Conservation (phyloP, 2,113 vertebrate species). For the Regulus satrapa region DNA sequence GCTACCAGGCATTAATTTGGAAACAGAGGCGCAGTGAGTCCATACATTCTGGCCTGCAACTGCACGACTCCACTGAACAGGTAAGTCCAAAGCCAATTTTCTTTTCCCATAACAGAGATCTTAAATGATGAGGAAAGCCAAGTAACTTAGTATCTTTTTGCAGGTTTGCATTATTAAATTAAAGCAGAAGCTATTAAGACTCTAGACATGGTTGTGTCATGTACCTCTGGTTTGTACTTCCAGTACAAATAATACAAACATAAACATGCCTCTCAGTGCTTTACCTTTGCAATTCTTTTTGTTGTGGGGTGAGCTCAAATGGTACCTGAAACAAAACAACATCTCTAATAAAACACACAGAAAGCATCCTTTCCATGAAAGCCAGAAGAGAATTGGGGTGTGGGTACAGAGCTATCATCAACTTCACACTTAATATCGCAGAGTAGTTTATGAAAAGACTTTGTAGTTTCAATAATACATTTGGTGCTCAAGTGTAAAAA, state of each 20-base stretch:
- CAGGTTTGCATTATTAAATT: not conserved
- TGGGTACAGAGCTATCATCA: not conserved
- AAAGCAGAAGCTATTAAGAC: not conserved
- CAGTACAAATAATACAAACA: not conserved
- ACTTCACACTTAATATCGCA: not conserved
- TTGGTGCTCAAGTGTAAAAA: not conserved
- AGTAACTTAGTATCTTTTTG: not conserved
- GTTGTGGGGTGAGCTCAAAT: slow-evolving; percentile 91
- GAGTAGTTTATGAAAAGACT: not conserved
- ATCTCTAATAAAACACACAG: not conserved
- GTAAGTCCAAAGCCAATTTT: not conserved
- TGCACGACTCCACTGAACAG: not conserved
- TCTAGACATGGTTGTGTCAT: not conserved
- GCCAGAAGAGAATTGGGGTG: not conserved
- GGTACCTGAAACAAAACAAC: slow-evolving; percentile 77
- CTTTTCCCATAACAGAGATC: not conserved
- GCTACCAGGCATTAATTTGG: not conserved
- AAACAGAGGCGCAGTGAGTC: not conserved
- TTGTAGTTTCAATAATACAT: not conserved
- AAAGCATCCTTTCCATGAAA: not conserved
- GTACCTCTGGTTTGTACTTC: not conserved
- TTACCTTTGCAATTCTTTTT: slow-evolving; percentile 94
- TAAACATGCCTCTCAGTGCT: not conserved
- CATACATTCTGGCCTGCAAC: not conserved
- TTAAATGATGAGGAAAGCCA: not conserved